phyloP scores from a whole-genome alignment of 2,113 vertebrate species.

The Oreocharis arfaki region DNA sequence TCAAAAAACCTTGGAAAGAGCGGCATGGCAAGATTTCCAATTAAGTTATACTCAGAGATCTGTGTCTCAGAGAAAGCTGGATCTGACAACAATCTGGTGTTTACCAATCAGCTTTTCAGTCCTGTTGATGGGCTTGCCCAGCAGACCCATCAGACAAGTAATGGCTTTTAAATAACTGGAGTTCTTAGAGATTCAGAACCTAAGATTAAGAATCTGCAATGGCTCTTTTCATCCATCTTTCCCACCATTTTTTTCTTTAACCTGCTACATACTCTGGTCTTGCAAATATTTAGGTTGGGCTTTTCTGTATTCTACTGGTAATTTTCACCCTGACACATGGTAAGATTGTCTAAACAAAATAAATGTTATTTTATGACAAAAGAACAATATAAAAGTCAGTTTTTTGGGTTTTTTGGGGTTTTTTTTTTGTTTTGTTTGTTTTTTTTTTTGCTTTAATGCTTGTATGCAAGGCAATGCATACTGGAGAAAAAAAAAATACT shows the following conservation, averaged over 20 bases:
- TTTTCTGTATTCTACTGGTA: background rate
- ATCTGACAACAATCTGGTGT: background rate
- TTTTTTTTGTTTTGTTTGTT: no score
- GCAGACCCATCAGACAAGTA: background rate
- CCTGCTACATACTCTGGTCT: background rate
- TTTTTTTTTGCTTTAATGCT: background rate
- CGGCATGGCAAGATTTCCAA: background rate
- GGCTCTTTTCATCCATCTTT: background rate
- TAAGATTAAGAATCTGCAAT: background rate
- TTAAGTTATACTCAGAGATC: background rate
- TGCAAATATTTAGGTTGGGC: background rate
- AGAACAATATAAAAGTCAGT: background rate
- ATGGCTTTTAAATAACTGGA: background rate
- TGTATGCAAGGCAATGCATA: background rate
- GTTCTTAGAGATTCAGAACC: background rate
- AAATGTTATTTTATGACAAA: background rate
- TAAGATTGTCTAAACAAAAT: background rate
- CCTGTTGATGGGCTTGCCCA: background rate
- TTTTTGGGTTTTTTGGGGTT: no score
- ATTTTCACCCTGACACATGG: background rate
- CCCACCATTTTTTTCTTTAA: background rate
- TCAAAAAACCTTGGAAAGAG: background rate
- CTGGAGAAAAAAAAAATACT: background rate
- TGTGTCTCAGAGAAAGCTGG: background rate
- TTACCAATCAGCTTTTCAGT: background rate